Conservation (phyloP, 2,888 invertebrate genomes). For the Sarcophaga caerulescens region DNA sequence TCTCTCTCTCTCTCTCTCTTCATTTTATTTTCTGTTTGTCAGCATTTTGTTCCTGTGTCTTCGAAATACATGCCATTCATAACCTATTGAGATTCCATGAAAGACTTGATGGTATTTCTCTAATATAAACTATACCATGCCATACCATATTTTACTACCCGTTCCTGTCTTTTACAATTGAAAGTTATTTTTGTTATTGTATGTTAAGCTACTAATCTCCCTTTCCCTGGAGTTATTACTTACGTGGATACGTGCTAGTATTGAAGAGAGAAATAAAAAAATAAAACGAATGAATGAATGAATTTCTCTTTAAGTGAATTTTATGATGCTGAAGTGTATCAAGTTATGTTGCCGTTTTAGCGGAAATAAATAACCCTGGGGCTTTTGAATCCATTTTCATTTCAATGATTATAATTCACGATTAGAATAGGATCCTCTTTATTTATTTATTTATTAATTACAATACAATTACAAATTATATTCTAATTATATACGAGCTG, state of each 20-base stretch:
- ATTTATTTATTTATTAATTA: too few species aligned
- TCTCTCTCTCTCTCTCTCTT: background rate
- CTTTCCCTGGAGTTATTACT: constrained; percentile 48
- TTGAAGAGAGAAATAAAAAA: constrained; percentile 45
- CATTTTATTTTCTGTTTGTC: background rate
- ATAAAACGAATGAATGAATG: constrained; percentile 9
- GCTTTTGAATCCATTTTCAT: background rate
- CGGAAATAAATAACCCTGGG: constrained; percentile 23
- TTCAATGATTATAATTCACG: too few species aligned
- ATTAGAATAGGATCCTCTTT: too few species aligned
- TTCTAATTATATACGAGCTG: too few species aligned
- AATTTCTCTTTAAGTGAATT: constrained; percentile 61
- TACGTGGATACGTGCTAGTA: constrained; percentile 54
- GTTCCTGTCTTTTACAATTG: background rate
- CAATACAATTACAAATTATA: too few species aligned
- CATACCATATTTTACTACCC: background rate
- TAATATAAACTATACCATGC: constrained; percentile 38
- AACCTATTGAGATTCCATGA: constrained; percentile 60
- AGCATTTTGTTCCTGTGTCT: constrained; percentile 13
- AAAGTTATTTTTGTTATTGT: background rate
- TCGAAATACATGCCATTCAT: constrained; percentile 56
- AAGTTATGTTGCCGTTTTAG: background rate
- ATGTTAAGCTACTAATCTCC: constrained; percentile 47
- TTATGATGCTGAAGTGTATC: constrained; percentile 50
- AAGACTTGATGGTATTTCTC: constrained; percentile 52